These are phyloP conservation scores for Linepithema humile DNA, from an alignment of 1,140 invertebrate genomes.

Conservation along the genomic window DNA sequence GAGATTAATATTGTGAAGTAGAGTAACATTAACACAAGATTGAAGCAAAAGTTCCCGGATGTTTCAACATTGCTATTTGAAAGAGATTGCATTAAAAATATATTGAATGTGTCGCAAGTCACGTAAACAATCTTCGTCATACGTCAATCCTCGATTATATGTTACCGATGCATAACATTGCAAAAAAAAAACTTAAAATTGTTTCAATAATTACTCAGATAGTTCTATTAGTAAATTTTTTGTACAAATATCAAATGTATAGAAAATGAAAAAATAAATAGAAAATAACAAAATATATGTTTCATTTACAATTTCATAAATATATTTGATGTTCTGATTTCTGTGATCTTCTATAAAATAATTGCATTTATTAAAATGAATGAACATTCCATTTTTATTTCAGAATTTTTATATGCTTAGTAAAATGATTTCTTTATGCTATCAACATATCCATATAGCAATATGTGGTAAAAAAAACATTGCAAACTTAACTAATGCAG, in stretches of 20 bases:
- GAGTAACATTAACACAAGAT: constrained; percentile 34
- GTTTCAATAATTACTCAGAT: not conserved
- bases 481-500: not conserved
- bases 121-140: constrained; percentile 3
- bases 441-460: not conserved
- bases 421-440: not conserved
- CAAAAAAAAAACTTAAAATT: not conserved
- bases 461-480: not conserved
- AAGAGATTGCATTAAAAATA: constrained; percentile 15
- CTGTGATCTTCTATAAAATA: not conserved
- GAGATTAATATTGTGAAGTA: constrained; percentile 31
- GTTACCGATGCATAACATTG: not conserved
- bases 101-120: not conserved
- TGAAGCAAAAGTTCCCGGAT: not conserved
- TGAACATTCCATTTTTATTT: not conserved
- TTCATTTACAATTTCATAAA: not conserved
- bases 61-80: not conserved
- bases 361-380: not conserved
- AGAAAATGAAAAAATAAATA: not conserved
- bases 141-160: not conserved
- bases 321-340: not conserved
- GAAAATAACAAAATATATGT: not conserved
- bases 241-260: not conserved
- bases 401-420: not conserved
- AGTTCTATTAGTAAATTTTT: not conserved